Percentiles rank a stretch among this genome's conserved stretches.
phyloP scores from a whole-genome alignment of 92 coral and sea anemone genomes.

The Bergia puertoricense region DNA sequence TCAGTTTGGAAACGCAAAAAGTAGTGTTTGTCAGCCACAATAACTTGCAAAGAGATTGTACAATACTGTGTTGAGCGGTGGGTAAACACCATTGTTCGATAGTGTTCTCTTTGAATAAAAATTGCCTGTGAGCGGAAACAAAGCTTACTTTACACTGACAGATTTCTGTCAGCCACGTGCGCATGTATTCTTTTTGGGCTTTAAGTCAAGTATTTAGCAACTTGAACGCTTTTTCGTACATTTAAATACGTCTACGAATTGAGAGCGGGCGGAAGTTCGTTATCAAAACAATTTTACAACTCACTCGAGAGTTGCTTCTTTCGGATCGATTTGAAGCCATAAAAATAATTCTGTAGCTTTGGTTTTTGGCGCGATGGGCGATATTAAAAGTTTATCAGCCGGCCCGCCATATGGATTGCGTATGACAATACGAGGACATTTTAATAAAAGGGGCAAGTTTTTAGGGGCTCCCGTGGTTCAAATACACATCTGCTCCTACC shows the following conservation, averaged over 20 bases:
- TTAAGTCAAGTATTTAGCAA: conserved; percentile 27
- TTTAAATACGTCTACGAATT: conserved; percentile 14
- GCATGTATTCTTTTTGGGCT: conserved; percentile 17
- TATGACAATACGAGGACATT: conserved; percentile 39
- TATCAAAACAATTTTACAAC: conserved; percentile 13
- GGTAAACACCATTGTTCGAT: conserved; percentile 67
- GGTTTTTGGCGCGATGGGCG: conserved; percentile 25
- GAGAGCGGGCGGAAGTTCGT: conserved; percentile 29
- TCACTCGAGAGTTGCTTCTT: background rate
- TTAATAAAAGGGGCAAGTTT: conserved; percentile 40
- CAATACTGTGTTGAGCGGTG: conserved; percentile 15
- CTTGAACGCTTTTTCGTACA: conserved; percentile 31
- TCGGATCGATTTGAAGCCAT: background rate
- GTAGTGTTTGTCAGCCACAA: conserved; percentile 31
- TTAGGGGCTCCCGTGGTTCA: conserved; percentile 48
- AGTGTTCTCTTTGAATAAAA: conserved; percentile 72
- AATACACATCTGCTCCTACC: conserved; percentile 45
- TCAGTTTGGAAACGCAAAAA: conserved; percentile 36
- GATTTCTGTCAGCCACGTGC: conserved; percentile 39
- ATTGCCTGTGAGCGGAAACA: conserved; percentile 59
- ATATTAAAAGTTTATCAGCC: conserved; percentile 29
- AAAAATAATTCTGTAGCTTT: background rate
- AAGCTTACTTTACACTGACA: conserved; percentile 53
- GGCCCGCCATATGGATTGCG: conserved; percentile 42
- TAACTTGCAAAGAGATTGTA: conserved; percentile 30